Evolutionary conservation across 1,140 invertebrate genomes (phyloP).

Genomic region (Latrodectus geometricus): DNA sequence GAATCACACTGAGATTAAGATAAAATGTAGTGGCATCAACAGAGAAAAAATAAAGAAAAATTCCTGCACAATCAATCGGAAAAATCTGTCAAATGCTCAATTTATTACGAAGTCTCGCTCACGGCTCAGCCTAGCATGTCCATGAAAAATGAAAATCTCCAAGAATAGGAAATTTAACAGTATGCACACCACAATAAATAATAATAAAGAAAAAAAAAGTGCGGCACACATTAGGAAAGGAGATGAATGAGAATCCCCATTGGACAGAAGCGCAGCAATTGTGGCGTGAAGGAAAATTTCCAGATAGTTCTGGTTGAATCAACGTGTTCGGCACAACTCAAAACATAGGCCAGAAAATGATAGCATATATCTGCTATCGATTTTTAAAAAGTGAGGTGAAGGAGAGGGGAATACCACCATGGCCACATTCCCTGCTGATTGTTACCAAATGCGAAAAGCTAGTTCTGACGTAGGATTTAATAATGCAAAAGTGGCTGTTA

Average conservation of each 20-base stretch:
- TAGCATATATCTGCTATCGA: background rate
- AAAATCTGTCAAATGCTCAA: conserved; percentile 53
- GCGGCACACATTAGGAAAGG: background rate
- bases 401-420: background rate
- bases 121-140: conserved; percentile 46
- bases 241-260: no score
- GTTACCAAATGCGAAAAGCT: conserved; percentile 50
- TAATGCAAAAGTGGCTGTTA: conserved; percentile 46
- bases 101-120: conserved; percentile 40
- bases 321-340: background rate
- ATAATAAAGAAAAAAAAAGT: background rate
- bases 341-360: background rate
- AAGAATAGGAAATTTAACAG: conserved; percentile 25
- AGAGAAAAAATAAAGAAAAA: background rate
- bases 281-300: conserved; percentile 23
- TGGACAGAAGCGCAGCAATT: conserved; percentile 1
- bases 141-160: background rate
- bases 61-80: background rate
- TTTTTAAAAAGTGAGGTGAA: background rate
- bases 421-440: background rate
- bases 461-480: conserved; percentile 23
- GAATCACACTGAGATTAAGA: background rate
- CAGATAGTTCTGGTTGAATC: conserved; percentile 27
- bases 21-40: background rate
- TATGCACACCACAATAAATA: conserved; percentile 7